phyloP scores from a whole-genome alignment of 2,113 vertebrate species.

The Oxygymnocypris stewartii region DNA sequence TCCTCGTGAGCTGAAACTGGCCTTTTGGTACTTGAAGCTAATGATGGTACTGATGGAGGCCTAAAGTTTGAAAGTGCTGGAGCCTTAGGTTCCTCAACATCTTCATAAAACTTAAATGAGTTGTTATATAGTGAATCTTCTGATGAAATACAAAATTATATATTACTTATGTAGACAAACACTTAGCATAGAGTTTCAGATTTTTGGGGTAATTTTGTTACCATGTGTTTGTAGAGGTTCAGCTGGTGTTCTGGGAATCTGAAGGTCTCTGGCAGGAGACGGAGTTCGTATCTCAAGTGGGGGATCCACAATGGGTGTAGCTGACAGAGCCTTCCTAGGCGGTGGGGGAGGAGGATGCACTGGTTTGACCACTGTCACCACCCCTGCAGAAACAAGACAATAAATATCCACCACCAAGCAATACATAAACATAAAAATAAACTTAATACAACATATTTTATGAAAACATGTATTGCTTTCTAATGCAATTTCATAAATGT shows the following conservation, averaged over 20 bases:
- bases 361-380: slow-evolving; percentile 45
- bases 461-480: neutral
- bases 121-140: slow-evolving; percentile 19
- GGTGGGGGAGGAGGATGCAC: slow-evolving; percentile 58
- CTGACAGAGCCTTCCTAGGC: slow-evolving; percentile 69
- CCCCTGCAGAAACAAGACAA: slow-evolving; percentile 49
- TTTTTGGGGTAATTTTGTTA: slow-evolving; percentile 3
- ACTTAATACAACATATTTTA: neutral
- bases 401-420: neutral
- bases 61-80: slow-evolving; percentile 30
- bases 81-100: slow-evolving; percentile 33
- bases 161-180: neutral
- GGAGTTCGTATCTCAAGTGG: slow-evolving; percentile 74
- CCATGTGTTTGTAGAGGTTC: slow-evolving; percentile 41
- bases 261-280: slow-evolving; percentile 63
- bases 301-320: slow-evolving; percentile 59
- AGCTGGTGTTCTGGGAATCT: slow-evolving; percentile 21
- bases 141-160: neutral
- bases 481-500: neutral
- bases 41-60: slow-evolving; percentile 9
- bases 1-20: slow-evolving; percentile 5
- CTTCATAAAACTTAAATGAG: slow-evolving; percentile 10
- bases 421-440: neutral
- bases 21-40: slow-evolving; percentile 1
- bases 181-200: neutral